Evolutionary conservation across 2,113 vertebrate genomes (phyloP), one percentile per base, ranked within the genome.

Genomic region (Physeter macrocephalus): DNA sequence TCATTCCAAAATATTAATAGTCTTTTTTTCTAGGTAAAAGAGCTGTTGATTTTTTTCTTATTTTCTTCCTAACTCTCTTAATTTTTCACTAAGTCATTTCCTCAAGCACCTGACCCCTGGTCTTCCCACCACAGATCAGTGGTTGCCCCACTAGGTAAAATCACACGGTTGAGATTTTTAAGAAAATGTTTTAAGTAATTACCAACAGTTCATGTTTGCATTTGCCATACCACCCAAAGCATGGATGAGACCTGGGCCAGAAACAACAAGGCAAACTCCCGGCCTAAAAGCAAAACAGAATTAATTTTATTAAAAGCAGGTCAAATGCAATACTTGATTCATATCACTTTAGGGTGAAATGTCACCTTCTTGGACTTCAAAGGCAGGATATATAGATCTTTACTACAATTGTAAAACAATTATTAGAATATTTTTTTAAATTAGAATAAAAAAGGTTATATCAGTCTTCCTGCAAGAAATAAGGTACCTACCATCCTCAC

Each of bases 181-280:
- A 69, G 29, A 91, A 93, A 92, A 72, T 80, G 8, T 82, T 93
- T 80, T 94, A 49, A 88, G 4, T 61, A 94, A 93, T 98, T 99
- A 99, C 99, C 99, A 99, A 98, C 99, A 99, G 98, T 99, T 99
- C 96, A 99, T 97, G 93, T 99, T 99, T 64, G 99, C 99, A 82
- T 99, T 99, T 93, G 99, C 99, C 99, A 99, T 99, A 95, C 99
- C 99, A 85, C 99, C 99, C 75, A 99, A 98, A 10, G 99, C 98
- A 34, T 99, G 99, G 95, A 99, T 98, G 94, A 99, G 99, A 43
- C 99, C 99, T 39, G 99, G 99, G 59, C 99, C 99, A 3, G 99
- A 99, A 95, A 99, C 99, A 31, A 99, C 99, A 92, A 99, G 99
- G 94, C 99, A 99, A 18, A 99, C 99, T 54, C 99, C 99, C 46